These are phyloP conservation scores for Latrodectus geometricus DNA, from an alignment of 1,140 invertebrate species.

Conservation along the genomic window DNA sequence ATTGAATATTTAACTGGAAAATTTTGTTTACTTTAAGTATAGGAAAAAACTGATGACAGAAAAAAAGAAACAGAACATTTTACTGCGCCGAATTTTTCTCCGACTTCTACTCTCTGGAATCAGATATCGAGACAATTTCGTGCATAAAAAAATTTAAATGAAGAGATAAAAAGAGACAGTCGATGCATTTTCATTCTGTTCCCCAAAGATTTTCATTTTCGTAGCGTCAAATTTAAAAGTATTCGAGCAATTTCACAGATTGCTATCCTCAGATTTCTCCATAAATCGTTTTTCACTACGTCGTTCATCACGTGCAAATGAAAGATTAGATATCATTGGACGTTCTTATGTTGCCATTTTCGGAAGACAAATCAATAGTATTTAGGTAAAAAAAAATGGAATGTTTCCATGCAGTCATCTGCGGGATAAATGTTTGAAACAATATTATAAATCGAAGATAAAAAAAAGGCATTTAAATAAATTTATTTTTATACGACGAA, in stretches of 20 bases:
- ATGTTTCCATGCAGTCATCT: conserved; percentile 10
- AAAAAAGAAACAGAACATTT: background rate
- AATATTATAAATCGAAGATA: background rate
- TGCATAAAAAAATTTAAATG: background rate
- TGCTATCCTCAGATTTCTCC: conserved; percentile 34
- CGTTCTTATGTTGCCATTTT: conserved; percentile 13
- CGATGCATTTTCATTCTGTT: background rate
- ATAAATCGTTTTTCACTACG: conserved; percentile 28
- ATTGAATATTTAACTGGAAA: background rate
- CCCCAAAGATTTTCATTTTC: conserved; percentile 18
- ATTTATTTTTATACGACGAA: too few relatives aligned
- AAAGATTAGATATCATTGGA: conserved; percentile 37
- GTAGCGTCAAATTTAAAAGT: background rate
- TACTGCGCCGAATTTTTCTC: background rate
- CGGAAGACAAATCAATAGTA: conserved; percentile 26
- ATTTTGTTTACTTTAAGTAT: background rate
- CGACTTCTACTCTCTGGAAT: background rate
- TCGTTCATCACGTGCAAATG: conserved; percentile 38
- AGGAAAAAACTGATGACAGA: background rate
- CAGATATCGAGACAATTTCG: background rate
- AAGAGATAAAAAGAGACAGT: background rate
- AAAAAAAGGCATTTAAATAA: background rate
- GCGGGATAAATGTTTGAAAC: conserved; percentile 19
- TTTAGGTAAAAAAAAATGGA: conserved; percentile 28
- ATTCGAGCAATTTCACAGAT: conserved; percentile 43